Conservation (phyloP, 1,140 invertebrate species). For the Gonatopus flavifemur region DNA sequence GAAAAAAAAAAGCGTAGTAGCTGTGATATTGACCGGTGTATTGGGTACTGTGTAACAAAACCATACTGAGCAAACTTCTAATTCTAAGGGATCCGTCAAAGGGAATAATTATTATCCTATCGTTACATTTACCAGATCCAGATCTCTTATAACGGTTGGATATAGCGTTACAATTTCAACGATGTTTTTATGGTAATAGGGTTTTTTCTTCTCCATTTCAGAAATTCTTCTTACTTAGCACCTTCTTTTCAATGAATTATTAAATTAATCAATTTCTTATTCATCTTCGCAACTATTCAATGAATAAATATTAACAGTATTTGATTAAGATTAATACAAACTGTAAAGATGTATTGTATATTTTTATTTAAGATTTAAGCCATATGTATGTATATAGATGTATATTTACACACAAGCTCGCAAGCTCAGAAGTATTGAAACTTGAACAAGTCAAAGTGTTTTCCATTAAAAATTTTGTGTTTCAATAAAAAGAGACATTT, state of each 20-base stretch:
- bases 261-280: constrained; percentile 10
- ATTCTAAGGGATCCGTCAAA: constrained; percentile 2
- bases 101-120: neutral
- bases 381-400: constrained; percentile 40
- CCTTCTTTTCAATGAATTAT: constrained; percentile 14
- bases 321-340: constrained; percentile 21
- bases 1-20: constrained; percentile 39
- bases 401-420: constrained; percentile 29
- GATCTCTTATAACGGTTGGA: constrained; percentile 1
- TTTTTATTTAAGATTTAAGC: constrained; percentile 37
- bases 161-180: constrained; percentile 8
- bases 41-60: constrained; percentile 38
- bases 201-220: constrained; percentile 13
- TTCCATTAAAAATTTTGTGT: too few species aligned
- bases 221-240: neutral
- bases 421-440: too few species aligned
- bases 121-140: constrained; percentile 12
- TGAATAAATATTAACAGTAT: constrained; percentile 26
- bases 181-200: constrained; percentile 25
- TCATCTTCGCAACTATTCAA: constrained; percentile 6
- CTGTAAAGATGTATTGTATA: constrained; percentile 33
- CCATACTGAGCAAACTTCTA: constrained; percentile 11
- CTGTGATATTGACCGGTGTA: constrained; percentile 54
- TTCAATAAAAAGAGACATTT: too few species aligned
- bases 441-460: too few species aligned